Conservation (phyloP, 2,888 invertebrate species). For the Pollenia labialis region DNA sequence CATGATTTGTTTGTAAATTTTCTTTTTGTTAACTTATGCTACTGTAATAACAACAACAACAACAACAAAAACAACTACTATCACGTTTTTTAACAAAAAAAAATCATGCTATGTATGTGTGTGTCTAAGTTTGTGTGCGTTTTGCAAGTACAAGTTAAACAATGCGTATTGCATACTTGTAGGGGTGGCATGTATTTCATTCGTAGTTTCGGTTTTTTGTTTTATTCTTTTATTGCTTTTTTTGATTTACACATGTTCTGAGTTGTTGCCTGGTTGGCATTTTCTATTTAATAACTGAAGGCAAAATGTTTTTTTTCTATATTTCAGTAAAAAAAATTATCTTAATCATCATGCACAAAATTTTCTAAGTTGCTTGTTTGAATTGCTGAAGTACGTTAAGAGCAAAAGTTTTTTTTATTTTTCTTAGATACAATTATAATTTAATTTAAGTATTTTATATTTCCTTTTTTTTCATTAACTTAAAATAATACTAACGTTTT, state of each 20-base stretch:
- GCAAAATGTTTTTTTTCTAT: constrained; percentile 27
- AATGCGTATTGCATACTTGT: constrained; percentile 45
- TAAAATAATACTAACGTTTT: too few species aligned
- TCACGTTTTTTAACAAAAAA: neutral
- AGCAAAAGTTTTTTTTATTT: neutral
- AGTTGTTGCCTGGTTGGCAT: neutral
- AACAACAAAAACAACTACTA: constrained; percentile 25
- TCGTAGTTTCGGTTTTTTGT: too few species aligned
- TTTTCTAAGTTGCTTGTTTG: constrained; percentile 13
- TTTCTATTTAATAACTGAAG: constrained; percentile 40
- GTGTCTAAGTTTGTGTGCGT: neutral
- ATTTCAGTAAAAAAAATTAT: constrained; percentile 2
- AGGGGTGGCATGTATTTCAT: constrained; percentile 18
- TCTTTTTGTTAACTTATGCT: constrained; percentile 49
- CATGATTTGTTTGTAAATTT: constrained; percentile 70
- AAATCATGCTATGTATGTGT: neutral
- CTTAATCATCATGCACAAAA: neutral
- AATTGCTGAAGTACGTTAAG: constrained; percentile 3
- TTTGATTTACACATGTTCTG: constrained; percentile 10
- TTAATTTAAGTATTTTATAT: neutral
- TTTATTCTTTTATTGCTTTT: neutral
- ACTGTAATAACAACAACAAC: constrained; percentile 21
- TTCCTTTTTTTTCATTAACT: neutral
- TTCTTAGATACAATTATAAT: neutral
- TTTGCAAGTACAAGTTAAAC: constrained; percentile 8